Evolutionary conservation across 2,797 vertebrate genomes (phyloP), one percentile per base, ranked within the genome.

Genomic region (Enteromius thamalakanensis): DNA sequence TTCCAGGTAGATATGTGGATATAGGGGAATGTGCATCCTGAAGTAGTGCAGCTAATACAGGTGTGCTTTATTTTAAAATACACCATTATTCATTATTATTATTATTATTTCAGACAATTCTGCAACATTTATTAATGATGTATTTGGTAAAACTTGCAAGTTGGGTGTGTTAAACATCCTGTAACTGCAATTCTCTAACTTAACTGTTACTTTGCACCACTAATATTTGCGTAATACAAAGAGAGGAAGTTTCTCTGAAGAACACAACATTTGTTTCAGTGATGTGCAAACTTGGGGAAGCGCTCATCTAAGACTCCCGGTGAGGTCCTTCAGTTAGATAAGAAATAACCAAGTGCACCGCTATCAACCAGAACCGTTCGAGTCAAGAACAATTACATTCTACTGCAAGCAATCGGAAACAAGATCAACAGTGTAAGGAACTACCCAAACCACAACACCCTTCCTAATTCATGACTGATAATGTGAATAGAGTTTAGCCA

Each of bases 381-480:
- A 76, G 47, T 14, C 71, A 15, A 76, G 34, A 82, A 55, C 53
- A 26, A 37, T 74, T 34, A 29, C 10, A 70, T 42, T 80, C 21
- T 47, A 76, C 23, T 29, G 62, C 21, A 53, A 82, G 23, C 60
- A 53, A 68, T 42, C 45, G 7, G 37, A 82, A 68, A 76, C 49
- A 19, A 76, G 37, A 45, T 19, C n/a, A 55, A 32, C 47, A 42
- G 32, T 0, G 4, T 58, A n/a, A 74, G 58, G n/a, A 83, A 77
- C 81, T 58, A 37, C 64, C 51, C 11, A 83, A 21, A 32, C 49
- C 51, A 32, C 49, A 83, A 76, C 74, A 83, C 64, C 49, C 60
- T 58, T 69, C 49, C 74, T 77, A 77, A 83, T 60, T 53, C 64
- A 76, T 21, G 49, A 69, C 72, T 55, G 64, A 76, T 34, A 76